Base-by-base conservation (phyloP, 2,797 vertebrate genomes). In the Scolopax bukidnonensis region DNA sequence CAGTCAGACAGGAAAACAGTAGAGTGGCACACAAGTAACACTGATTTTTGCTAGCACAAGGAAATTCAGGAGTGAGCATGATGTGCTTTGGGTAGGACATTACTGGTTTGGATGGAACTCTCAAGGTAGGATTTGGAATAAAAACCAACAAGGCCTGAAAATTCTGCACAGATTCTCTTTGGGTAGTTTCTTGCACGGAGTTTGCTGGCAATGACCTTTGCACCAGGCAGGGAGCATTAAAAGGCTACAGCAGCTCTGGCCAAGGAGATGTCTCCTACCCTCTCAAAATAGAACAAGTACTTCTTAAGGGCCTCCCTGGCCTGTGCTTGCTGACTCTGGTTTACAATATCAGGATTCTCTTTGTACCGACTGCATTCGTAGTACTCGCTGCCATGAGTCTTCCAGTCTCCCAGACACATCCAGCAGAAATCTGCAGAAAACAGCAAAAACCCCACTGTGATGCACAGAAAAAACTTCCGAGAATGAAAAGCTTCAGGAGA, bases 361-460 rank as follows among this genome's bases (percentile, higher is more conserved):
- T 99, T 99, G 98, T 99, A 99, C 97, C 99, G 99, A 97, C 99
- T 99, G 98, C 99, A 99, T 97, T 99, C 99, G 10, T 99, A 99
- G 98, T 99, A 99, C 98, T 99, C 99, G 77, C 99, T 99, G 98
- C 99, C 99, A 0, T 99, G 99, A 91, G 99, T 99, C 98, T 99
- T 99, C 99, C 99, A 99, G 94, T 99, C 99, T 63, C 99, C 99
- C 85, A 99, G 98, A 98, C 99, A 99, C 99, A 99, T 99, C 99
- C 99, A 99, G 98, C 99, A 99, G 98, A 99, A 99, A 97, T 99
- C 99, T 99, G 97, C 48, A 86, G 61, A 95, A 90, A 96, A 97
- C 70, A 98, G 90, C 4, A 48, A 95, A 96, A 75, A 91, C 10
- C 6, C 17, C 80, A 77, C 61, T 91, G 73, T 92, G 63, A 96